Evolutionary conservation across 1,140 invertebrate species (phyloP).

Genomic region (Melitaea cinxia): DNA sequence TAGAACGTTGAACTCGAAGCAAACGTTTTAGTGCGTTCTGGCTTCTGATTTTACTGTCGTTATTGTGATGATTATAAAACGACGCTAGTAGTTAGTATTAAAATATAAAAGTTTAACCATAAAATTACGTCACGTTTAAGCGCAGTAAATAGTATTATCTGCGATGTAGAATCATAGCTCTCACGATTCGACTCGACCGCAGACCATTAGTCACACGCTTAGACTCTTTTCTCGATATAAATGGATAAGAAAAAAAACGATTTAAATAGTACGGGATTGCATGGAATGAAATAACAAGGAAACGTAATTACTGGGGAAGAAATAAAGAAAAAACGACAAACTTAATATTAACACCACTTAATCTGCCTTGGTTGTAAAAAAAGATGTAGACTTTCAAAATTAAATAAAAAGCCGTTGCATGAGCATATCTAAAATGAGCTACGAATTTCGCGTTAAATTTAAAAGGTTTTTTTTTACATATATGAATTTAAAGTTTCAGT

Average conservation of each 20-base stretch:
- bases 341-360: not conserved
- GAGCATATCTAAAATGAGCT: no score
- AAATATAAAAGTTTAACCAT: constrained; percentile 30
- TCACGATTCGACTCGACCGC: constrained; percentile 54
- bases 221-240: constrained; percentile 38
- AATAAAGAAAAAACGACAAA: constrained; percentile 12
- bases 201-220: constrained; percentile 53
- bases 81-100: constrained; percentile 27
- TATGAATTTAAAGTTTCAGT: no score
- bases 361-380: no score
- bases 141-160: constrained; percentile 53
- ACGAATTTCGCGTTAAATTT: no score
- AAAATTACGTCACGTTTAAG: constrained; percentile 38
- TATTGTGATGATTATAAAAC: constrained; percentile 32
- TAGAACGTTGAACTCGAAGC: constrained; percentile 34
- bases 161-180: constrained; percentile 51
- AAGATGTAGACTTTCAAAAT: no score
- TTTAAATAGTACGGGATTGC: constrained; percentile 24
- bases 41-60: constrained; percentile 33
- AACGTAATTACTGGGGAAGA: no score
- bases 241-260: constrained; percentile 32
- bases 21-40: constrained; percentile 33
- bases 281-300: constrained; percentile 14
- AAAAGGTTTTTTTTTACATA: no score
- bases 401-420: no score